Conservation (phyloP, 2,797 vertebrate genomes). For the Botia almorhae region DNA sequence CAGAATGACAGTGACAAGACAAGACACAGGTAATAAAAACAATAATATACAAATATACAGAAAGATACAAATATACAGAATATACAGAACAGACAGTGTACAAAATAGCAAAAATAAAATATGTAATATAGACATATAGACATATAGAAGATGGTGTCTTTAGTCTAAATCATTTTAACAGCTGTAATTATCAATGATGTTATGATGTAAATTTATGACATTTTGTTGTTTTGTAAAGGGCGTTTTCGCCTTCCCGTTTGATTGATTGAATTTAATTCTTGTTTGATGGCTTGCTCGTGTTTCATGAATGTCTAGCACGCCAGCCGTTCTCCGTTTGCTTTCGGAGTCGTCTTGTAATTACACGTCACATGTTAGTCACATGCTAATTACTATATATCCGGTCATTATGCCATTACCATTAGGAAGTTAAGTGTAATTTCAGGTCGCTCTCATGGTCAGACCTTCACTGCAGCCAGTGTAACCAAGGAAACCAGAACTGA, state of each 20-base stretch:
- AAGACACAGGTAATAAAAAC: too few relatives aligned
- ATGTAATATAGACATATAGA: too few relatives aligned
- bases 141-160: neutral
- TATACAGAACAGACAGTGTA: too few relatives aligned
- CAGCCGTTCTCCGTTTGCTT: constrained; percentile 30
- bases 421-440: constrained; percentile 48
- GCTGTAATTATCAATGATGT: too few relatives aligned
- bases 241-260: constrained; percentile 24
- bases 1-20: too few relatives aligned
- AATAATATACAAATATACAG: too few relatives aligned
- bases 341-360: constrained; percentile 51
- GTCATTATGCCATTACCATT: constrained; percentile 52
- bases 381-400: constrained; percentile 49
- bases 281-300: constrained; percentile 16
- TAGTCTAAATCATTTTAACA: constrained; percentile 17
- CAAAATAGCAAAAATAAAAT: too few relatives aligned
- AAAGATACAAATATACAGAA: too few relatives aligned
- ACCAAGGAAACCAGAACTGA: constrained; percentile 58
- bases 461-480: constrained; percentile 43
- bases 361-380: constrained; percentile 49
- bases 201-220: constrained; percentile 20
- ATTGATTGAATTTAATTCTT: constrained; percentile 40
- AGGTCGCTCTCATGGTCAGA: constrained; percentile 40
- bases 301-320: neutral
- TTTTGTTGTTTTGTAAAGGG: constrained; percentile 47